Percentiles rank a stretch among this genome's conserved stretches.
These are phyloP conservation scores for Centropus unirufus DNA, from an alignment of 2,113 vertebrate genomes.

Conservation along the genomic window DNA sequence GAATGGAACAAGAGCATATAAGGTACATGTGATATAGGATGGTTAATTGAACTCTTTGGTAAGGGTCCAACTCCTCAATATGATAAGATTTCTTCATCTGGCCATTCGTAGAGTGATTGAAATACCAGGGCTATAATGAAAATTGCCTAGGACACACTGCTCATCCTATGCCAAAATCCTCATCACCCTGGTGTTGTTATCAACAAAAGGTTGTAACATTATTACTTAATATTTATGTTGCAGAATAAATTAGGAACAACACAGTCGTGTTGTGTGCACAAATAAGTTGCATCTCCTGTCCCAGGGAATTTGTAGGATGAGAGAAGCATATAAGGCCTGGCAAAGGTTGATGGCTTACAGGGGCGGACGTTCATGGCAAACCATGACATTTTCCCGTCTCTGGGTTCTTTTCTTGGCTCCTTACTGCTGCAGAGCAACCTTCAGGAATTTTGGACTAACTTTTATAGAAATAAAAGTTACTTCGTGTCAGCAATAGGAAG, in stretches of 20 bases:
- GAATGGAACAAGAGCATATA: not conserved
- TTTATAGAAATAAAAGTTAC: not conserved
- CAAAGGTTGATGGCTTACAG: not conserved
- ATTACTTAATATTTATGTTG: not conserved
- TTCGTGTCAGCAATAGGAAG: not conserved
- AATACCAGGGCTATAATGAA: not conserved
- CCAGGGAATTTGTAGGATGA: not conserved
- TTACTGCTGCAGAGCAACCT: not conserved
- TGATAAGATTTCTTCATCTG: slow-evolving; percentile 10
- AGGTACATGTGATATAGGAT: not conserved
- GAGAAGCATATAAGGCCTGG: not conserved
- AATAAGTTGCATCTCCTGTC: not conserved
- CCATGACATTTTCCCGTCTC: not conserved
- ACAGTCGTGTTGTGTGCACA: not conserved
- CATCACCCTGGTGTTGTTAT: not conserved
- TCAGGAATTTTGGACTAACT: not conserved
- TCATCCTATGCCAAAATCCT: slow-evolving; percentile 5
- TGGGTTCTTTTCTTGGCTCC: not conserved
- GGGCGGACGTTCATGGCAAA: not conserved
- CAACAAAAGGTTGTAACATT: not conserved
- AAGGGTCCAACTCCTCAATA: not conserved
- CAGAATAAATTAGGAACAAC: not conserved
- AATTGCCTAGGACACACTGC: not conserved
- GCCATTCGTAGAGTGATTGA: not conserved
- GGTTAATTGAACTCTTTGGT: not conserved